A percentile compares a stretch with the other conserved stretches of the same genome.
These are phyloP conservation scores for Odontocolon sp. DNA, from an alignment of 2,888 invertebrate genomes.

Conservation along the genomic window DNA sequence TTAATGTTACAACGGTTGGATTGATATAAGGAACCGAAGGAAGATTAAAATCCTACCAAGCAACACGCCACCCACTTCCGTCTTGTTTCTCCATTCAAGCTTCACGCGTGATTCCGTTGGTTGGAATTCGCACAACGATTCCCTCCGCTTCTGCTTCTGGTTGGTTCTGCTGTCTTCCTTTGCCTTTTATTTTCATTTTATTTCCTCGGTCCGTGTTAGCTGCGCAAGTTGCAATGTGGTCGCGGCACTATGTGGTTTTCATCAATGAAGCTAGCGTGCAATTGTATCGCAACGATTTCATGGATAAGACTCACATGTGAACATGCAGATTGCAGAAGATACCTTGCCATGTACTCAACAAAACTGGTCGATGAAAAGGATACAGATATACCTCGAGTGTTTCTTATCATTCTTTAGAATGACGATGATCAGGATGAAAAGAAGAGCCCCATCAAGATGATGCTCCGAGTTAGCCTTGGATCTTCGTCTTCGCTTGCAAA, in stretches of 20 bases:
- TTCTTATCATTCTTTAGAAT: neutral
- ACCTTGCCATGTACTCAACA: conserved; percentile 27
- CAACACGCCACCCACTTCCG: conserved; percentile 60
- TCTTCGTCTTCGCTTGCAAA: neutral
- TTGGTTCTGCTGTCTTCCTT: conserved; percentile 32
- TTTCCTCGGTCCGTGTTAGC: conserved; percentile 36
- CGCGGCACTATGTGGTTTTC: conserved; percentile 39
- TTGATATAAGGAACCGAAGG: conserved; percentile 1
- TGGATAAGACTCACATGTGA: conserved; percentile 19
- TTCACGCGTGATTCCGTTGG: conserved; percentile 56
- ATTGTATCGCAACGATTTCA: conserved; percentile 12
- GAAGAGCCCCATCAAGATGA: conserved; percentile 13
- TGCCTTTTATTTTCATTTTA: conserved; percentile 54
- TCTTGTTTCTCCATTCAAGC: conserved; percentile 60
- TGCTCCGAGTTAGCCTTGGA: conserved; percentile 12
- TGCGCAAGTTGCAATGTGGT: conserved; percentile 55
- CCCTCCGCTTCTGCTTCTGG: conserved; percentile 24
- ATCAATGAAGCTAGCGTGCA: conserved; percentile 61
- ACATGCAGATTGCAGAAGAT: no score
- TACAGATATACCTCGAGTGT: neutral
- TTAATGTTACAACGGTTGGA: neutral
- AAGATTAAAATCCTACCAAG: conserved; percentile 23
- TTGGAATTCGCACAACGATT: conserved; percentile 41
- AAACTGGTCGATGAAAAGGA: conserved; percentile 5
- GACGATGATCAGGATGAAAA: conserved; percentile 16